Percentiles rank a stretch among this genome's conserved stretches.
Evolutionary conservation across 2,888 invertebrate species (phyloP).

Genomic region (Nomada hirtipes): DNA sequence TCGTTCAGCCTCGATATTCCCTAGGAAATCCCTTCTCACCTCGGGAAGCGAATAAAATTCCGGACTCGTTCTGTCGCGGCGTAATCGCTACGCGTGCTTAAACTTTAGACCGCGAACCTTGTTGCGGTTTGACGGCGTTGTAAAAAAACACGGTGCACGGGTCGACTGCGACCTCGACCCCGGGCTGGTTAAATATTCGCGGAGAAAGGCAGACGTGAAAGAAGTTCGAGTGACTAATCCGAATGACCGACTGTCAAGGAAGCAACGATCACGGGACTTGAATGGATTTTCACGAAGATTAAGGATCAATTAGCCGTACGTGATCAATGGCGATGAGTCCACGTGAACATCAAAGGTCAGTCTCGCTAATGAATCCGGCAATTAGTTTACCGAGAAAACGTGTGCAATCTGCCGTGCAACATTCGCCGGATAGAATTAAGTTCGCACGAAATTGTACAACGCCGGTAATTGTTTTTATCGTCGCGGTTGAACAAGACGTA

Average conservation of each 20-base stretch:
- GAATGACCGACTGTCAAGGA: neutral
- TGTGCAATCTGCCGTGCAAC: constrained; percentile 15
- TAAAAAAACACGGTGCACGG: constrained; percentile 10
- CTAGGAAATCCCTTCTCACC: neutral
- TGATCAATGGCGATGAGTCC: constrained; percentile 57
- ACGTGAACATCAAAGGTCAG: constrained; percentile 54
- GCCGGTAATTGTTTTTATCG: constrained; percentile 36
- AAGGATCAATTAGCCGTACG: constrained; percentile 67
- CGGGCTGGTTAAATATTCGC: neutral
- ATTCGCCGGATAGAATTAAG: constrained; percentile 21
- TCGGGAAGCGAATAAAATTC: constrained; percentile 13
- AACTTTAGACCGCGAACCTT: neutral
- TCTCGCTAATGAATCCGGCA: constrained; percentile 52
- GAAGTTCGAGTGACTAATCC: constrained; percentile 5
- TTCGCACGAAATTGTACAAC: constrained; percentile 25
- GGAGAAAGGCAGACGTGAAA: neutral
- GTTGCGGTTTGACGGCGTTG: constrained; percentile 19
- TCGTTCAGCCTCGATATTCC: constrained; percentile 9
- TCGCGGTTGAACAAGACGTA: neutral
- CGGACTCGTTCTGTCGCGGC: constrained; percentile 12
- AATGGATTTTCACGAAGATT: constrained; percentile 58
- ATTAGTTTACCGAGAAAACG: constrained; percentile 58
- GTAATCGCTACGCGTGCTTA: constrained; percentile 12
- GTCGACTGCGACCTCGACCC: constrained; percentile 38
- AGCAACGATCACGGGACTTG: constrained; percentile 28